Percentiles rank a stretch among this genome's conserved stretches.
These are phyloP conservation scores for Neogobius melanostomus DNA, from an alignment of 2,113 vertebrate genomes.

Conservation along the genomic window DNA sequence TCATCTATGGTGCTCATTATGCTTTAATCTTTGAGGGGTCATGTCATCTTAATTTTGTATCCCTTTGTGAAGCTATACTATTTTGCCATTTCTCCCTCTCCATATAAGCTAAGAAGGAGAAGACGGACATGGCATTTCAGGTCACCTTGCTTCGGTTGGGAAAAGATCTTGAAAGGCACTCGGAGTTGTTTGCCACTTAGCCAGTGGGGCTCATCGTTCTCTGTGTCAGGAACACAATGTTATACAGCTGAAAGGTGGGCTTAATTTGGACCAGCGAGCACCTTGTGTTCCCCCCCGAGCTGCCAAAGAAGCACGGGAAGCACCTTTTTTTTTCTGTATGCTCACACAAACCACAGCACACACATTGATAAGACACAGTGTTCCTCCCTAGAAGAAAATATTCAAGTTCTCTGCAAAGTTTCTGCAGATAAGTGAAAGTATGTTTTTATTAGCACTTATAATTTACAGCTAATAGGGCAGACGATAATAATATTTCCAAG, in stretches of 20 bases:
- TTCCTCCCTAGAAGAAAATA: constrained; percentile 40
- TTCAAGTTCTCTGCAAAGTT: constrained; percentile 20
- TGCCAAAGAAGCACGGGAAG: constrained; percentile 40
- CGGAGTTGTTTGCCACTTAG: constrained; percentile 38
- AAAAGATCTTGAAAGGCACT: constrained; percentile 41
- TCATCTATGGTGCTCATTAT: too few relatives aligned
- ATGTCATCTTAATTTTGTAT: too few relatives aligned
- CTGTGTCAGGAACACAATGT: constrained; percentile 58
- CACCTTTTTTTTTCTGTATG: constrained; percentile 28
- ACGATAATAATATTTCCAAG: constrained; percentile 7
- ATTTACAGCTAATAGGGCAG: neutral
- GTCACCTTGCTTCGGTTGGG: constrained; percentile 57
- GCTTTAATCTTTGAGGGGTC: too few relatives aligned
- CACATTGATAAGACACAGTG: constrained; percentile 34
- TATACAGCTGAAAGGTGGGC: constrained; percentile 40
- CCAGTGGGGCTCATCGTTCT: constrained; percentile 37
- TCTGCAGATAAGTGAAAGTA: constrained; percentile 21
- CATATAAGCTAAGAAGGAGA: neutral
- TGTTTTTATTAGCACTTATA: constrained; percentile 7
- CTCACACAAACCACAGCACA: constrained; percentile 5
- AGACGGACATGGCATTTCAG: constrained; percentile 38
- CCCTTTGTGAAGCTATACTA: too few relatives aligned
- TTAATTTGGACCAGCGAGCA: constrained; percentile 56
- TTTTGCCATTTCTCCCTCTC: neutral
- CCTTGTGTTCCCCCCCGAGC: constrained; percentile 45